Base-by-base conservation (phyloP, 2,797 vertebrate species). In the Loriculus beryllinus region DNA sequence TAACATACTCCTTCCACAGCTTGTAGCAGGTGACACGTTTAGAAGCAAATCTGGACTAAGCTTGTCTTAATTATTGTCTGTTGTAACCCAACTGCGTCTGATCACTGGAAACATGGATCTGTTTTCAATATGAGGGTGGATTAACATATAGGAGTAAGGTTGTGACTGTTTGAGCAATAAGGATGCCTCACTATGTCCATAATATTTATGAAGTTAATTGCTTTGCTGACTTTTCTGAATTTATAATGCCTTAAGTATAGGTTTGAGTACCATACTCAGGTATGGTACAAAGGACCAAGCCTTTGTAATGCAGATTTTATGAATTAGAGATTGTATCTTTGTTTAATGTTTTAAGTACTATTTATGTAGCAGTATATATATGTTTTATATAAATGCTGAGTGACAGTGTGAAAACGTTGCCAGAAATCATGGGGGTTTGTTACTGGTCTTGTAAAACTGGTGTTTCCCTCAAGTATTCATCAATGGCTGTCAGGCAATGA, bases 361-460 rank as follows among this genome's bases (percentile, higher is more conserved):
- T 25, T 56, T 88, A 28, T 0, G 2, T 74, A 70, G 42, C 22
- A 22, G 10, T 7, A 2, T 19, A 2, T 0, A 0, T 47, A 39
- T 0, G 11, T 71, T 56, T 78, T 75, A 37, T 12, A n/a, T 18
- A 10, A 17, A 45, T 9, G 62, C 28, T 68, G 45, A 75, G 35
- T 81, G 75, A 37, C 4, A n/a, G 31, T 19, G 3, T 43, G 63
- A 85, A 70, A 84, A 47, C 2, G 8, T 56, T 60, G 57, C 65
- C 45, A n/a, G 17, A n/a, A 5, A 3, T 21, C 7, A 3, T 5
- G 43, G 45, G 31, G 29, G 26, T 57, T 72, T 77, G 68, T 57
- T 88, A 37, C 37, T 40, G 67, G 40, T 65, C 83, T 77, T 23
- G 56, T 67, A 45, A 59, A 88, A 65, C 70, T 17, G 17, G 21